A percentile compares a stretch with the other conserved stretches of the same genome.
Conservation (phyloP, 2,797 vertebrate species). For the Champsocephalus esox region DNA sequence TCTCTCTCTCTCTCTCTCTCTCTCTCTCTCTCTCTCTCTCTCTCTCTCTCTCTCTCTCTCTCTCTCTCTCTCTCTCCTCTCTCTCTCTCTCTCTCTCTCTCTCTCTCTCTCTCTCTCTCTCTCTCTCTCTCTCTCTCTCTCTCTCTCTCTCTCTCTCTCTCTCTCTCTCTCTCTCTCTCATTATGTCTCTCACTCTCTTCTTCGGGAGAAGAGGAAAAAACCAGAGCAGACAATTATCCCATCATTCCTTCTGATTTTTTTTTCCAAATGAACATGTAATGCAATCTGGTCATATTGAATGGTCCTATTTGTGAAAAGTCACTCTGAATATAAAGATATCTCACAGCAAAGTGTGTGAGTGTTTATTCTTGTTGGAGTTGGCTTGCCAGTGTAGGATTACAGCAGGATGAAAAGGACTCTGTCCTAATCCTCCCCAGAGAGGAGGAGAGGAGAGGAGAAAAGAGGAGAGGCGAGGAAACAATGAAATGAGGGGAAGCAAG, state of each 20-base stretch:
- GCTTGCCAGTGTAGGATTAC: conserved; percentile 73
- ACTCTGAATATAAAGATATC: conserved; percentile 34
- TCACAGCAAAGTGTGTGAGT: conserved; percentile 22
- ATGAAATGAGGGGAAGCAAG: not conserved
- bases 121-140: conserved; percentile 15
- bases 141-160: conserved; percentile 12
- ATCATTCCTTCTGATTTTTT: conserved; percentile 11
- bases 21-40: conserved; percentile 12
- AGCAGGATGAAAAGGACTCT: conserved; percentile 77
- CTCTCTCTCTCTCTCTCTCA: conserved; percentile 11
- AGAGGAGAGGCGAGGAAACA: not conserved
- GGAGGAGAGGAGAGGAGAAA: conserved; percentile 12
- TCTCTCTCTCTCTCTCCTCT: conserved; percentile 8
- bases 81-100: conserved; percentile 1
- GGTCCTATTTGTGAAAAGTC: conserved; percentile 32
- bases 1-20: conserved; percentile 15
- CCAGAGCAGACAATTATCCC: conserved; percentile 17
- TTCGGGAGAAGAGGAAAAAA: conserved; percentile 2
- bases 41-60: conserved; percentile 16
- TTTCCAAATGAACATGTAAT: conserved; percentile 14
- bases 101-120: conserved; percentile 16
- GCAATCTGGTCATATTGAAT: conserved; percentile 20
- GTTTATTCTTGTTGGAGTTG: conserved; percentile 61
- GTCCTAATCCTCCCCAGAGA: conserved; percentile 74
- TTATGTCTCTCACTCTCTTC: conserved; percentile 12